A percentile compares a stretch with the other conserved stretches of the same genome.
These are phyloP conservation scores for Hippopotamyrus pictus DNA, from an alignment of 2,797 vertebrate genomes.

Conservation along the genomic window DNA sequence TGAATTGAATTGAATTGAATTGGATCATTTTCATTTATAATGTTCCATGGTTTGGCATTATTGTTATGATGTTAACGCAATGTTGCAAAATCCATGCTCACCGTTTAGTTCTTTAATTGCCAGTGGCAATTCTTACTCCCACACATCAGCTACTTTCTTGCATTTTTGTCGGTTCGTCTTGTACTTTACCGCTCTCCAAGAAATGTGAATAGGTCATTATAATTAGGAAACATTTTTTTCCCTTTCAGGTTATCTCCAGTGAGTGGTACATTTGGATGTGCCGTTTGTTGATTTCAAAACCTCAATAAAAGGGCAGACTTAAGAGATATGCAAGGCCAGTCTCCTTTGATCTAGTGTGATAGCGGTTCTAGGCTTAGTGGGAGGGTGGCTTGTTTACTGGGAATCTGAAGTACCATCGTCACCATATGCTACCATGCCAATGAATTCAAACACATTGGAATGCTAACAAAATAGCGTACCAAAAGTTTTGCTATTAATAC, in stretches of 20 bases:
- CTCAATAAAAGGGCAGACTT: conserved; percentile 17
- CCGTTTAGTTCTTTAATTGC: neutral
- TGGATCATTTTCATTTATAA: neutral
- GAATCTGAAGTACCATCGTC: neutral
- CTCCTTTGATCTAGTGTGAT: conserved; percentile 29
- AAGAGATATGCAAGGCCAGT: conserved; percentile 33
- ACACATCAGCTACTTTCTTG: conserved; percentile 1
- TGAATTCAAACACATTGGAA: neutral
- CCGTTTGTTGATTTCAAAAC: conserved; percentile 27
- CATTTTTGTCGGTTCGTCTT: conserved; percentile 1
- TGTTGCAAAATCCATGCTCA: neutral
- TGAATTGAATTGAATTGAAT: neutral
- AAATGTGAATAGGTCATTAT: neutral
- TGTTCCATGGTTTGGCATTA: neutral
- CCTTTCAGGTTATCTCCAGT: neutral
- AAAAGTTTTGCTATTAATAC: neutral
- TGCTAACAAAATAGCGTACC: neutral
- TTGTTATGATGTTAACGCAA: neutral
- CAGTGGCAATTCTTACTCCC: neutral
- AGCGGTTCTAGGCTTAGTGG: neutral
- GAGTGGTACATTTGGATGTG: neutral
- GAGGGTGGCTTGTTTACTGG: conserved; percentile 6
- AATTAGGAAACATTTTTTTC: neutral
- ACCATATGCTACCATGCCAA: neutral
- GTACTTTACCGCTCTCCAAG: neutral